Evolutionary conservation across 2,888 invertebrate genomes (phyloP), one percentile per base, ranked within the genome.

Genomic region (Polia nebulosa): DNA sequence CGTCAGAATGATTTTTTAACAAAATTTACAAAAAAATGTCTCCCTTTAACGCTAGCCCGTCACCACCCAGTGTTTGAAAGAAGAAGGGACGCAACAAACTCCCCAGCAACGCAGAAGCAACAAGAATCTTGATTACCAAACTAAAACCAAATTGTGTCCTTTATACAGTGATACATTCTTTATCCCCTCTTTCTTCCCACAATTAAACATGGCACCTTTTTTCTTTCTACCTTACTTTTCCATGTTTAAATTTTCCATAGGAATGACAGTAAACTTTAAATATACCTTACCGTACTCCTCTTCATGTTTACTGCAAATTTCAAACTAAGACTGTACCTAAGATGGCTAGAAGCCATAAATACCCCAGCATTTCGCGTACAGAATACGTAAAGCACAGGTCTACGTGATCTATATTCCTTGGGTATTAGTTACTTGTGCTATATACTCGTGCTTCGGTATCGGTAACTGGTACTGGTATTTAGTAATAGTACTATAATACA

Each of bases 341-440:
- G 53, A 68, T 80, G 51, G 62, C 76, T 76, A 59, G 76, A 34
- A 80, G 63, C 76, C 44, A 80, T 76, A 80, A 80, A 76, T 80
- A 80, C 69, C 56, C 47, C 59, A 69, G 47, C 56, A 34, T 60
- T 79, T 53, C 76, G 77, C 69, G 70, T 34, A 52, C 62, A 53
- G 81, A 76, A 76, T 80, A 76, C 76, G 39, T 80, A 60, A 80
- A 80, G 76, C 39, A 55, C 47, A 64, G 39, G 17, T 63, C 56
- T 66, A 80, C 76, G 76, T 76, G 76, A 63, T 80, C 59, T 69
- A 80, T 80, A 68, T 76, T 45, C 45, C 49, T 47, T n/a, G 22
- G 36, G 76, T 69, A 76, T 63, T 76, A 80, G 52, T 69, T 80
- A 76, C 76, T 60, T n/a, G 44, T 44, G 17, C n/a, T 52, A 44